These are phyloP conservation scores for Noctua comes DNA, from an alignment of 2,888 invertebrate species.

Conservation along the genomic window DNA sequence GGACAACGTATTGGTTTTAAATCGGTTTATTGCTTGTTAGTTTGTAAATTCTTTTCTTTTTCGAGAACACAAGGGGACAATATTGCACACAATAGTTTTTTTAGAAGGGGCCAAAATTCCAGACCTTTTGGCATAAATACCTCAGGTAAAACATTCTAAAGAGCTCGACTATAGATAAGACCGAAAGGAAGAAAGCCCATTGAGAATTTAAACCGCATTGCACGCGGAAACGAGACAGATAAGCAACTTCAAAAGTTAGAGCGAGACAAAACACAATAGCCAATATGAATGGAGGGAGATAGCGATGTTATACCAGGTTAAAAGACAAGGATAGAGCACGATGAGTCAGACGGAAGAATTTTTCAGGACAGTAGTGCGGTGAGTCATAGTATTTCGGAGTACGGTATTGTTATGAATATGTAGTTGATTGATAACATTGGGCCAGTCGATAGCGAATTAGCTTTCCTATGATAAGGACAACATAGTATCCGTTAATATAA, in stretches of 20 bases:
- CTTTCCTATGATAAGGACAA: conserved; percentile 1
- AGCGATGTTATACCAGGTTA: conserved; percentile 26
- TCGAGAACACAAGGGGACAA: not conserved
- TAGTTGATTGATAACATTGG: conserved; percentile 7
- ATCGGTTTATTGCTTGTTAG: not conserved
- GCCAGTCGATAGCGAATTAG: not conserved
- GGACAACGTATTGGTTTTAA: not conserved
- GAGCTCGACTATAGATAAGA: conserved; percentile 54
- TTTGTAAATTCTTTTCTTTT: not conserved
- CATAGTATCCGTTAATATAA: not conserved
- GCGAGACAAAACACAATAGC: conserved; percentile 26
- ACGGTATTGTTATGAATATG: conserved; percentile 10
- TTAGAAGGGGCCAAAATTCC: not conserved
- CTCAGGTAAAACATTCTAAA: not conserved
- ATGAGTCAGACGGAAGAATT: conserved; percentile 58
- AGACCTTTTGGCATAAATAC: not conserved
- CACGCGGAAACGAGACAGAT: conserved; percentile 50
- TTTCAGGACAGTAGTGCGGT: conserved; percentile 52
- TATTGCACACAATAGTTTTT: not conserved
- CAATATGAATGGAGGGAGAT: conserved; percentile 36
- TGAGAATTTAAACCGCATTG: conserved; percentile 53
- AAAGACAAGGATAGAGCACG: conserved; percentile 54
- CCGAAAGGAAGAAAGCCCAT: conserved; percentile 53
- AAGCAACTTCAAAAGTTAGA: conserved; percentile 6
- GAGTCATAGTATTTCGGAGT: conserved; percentile 55